These are phyloP conservation scores for Lepidurus arcticus DNA, from an alignment of 1,140 invertebrate species.

Conservation along the genomic window DNA sequence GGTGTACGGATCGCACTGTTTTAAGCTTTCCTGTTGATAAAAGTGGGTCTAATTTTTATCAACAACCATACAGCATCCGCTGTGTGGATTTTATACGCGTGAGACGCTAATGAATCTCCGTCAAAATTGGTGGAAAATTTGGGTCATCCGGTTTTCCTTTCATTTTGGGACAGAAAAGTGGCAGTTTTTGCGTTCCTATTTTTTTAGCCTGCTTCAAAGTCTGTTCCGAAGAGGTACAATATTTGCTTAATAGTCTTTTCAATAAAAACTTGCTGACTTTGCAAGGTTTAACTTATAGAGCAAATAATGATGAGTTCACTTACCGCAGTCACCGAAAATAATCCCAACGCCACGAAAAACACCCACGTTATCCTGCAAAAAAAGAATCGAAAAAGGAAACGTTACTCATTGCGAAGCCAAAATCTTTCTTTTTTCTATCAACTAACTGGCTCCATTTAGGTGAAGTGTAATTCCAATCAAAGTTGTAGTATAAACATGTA, in stretches of 20 bases:
- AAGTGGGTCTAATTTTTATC: neutral
- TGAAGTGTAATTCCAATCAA: too few relatives aligned
- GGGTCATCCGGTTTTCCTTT: neutral
- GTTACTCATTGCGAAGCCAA: too few relatives aligned
- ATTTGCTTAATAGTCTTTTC: too few relatives aligned
- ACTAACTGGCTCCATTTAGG: too few relatives aligned
- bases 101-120: neutral
- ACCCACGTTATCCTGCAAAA: conserved; percentile 2
- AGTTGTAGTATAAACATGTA: neutral
- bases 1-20: neutral
- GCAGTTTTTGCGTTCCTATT: neutral
- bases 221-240: neutral
- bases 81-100: neutral
- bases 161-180: neutral
- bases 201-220: neutral
- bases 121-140: neutral
- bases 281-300: neutral
- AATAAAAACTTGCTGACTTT: conserved; percentile 5
- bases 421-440: too few relatives aligned
- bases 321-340: conserved; percentile 1
- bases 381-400: neutral
- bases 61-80: neutral
- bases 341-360: conserved; percentile 16
- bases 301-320: conserved; percentile 15
- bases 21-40: neutral